Evolutionary conservation across 2,797 vertebrate genomes (phyloP).

Genomic region (Pogoniulus pusillus): DNA sequence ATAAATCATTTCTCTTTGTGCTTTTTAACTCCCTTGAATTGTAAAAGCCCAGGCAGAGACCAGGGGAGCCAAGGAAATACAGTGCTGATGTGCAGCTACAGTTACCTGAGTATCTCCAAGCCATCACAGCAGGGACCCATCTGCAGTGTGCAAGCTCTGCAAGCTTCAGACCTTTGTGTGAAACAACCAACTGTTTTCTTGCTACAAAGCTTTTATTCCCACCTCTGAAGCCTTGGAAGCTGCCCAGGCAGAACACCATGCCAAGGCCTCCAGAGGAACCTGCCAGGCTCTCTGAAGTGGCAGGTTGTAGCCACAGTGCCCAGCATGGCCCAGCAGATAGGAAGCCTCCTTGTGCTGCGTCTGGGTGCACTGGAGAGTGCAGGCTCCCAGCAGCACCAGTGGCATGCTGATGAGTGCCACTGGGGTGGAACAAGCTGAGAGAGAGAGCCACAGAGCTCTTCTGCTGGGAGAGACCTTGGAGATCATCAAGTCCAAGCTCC

Average conservation of each 20-base stretch:
- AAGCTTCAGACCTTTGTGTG: slow-evolving; percentile 12
- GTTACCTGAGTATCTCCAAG: slow-evolving; percentile 35
- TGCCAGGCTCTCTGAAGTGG: slow-evolving; percentile 7
- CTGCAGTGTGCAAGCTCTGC: slow-evolving; percentile 30
- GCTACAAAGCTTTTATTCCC: slow-evolving; percentile 23
- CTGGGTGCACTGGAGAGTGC: neutral
- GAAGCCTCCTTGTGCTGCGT: neutral
- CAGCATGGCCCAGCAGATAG: neutral
- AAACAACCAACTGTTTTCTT: neutral
- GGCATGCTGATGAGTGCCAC: slow-evolving; percentile 28
- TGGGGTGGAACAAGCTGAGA: neutral
- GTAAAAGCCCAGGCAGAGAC: neutral
- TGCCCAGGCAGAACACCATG: slow-evolving; percentile 24
- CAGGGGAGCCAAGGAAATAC: neutral
- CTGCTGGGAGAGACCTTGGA: too few relatives aligned
- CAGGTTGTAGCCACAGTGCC: neutral
- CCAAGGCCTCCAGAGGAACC: slow-evolving; percentile 4
- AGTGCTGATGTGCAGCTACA: neutral
- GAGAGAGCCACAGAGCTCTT: too few relatives aligned
- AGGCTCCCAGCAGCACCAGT: neutral
- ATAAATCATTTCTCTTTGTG: neutral
- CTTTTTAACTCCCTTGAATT: slow-evolving; percentile 15
- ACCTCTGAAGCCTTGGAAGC: slow-evolving; percentile 2
- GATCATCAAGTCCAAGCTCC: too few relatives aligned
- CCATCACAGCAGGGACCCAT: neutral